These are phyloP conservation scores for Astyanax mexicanus DNA, from an alignment of 2,797 vertebrate genomes.

Conservation along the genomic window DNA sequence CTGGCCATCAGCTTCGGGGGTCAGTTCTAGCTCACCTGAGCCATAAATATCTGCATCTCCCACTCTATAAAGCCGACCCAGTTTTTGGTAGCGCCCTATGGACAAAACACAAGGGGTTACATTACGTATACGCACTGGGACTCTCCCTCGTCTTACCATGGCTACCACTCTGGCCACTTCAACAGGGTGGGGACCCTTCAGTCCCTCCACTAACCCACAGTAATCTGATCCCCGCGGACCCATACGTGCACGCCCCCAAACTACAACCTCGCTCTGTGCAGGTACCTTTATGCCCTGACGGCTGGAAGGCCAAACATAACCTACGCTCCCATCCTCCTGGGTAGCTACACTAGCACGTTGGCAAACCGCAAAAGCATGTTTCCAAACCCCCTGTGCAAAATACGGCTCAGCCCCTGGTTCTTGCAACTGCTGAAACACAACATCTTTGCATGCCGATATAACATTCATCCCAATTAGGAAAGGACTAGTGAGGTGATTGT, in stretches of 20 bases:
- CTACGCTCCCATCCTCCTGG: not conserved
- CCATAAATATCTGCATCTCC: not conserved
- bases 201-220: not conserved
- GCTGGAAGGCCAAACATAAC: not conserved
- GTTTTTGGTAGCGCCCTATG: slow-evolving; percentile 6
- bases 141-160: not conserved
- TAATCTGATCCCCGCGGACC: not conserved
- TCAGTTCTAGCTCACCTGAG: too few species aligned
- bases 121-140: slow-evolving; percentile 4
- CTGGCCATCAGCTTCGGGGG: not conserved
- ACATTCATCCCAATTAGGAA: slow-evolving; percentile 32
- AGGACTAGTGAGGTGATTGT: not conserved
- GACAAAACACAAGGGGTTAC: not conserved
- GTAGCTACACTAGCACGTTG: not conserved
- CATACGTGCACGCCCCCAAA: not conserved
- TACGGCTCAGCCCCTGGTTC: too few species aligned
- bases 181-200: not conserved
- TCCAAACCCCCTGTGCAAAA: not conserved
- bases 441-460: not conserved
- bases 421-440: slow-evolving; percentile 2
- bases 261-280: not conserved
- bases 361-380: not conserved
- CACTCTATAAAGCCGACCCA: not conserved
- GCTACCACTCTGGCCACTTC: not conserved
- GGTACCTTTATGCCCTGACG: not conserved